These are phyloP conservation scores for Esox niger DNA, from an alignment of 2,113 vertebrate species.

Conservation along the genomic window DNA sequence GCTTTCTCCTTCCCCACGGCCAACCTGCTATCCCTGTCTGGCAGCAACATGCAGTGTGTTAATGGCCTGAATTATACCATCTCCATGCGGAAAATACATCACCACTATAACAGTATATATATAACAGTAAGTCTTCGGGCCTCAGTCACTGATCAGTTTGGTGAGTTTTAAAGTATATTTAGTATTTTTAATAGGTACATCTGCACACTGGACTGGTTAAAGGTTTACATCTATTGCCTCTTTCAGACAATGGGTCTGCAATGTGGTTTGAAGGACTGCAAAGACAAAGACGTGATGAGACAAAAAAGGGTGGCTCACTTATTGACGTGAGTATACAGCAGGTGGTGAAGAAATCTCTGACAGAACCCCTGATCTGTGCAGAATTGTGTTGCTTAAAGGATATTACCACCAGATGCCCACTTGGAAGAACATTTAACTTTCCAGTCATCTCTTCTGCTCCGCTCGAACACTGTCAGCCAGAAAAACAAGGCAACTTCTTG, in stretches of 20 bases:
- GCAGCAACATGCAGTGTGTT: slow-evolving; percentile 73
- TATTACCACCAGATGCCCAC: slow-evolving; percentile 82
- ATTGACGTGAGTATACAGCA: slow-evolving; percentile 72
- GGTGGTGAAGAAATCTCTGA: slow-evolving; percentile 78
- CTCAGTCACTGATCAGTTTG: background rate
- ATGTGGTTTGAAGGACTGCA: slow-evolving; percentile 64
- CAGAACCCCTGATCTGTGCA: slow-evolving; percentile 79
- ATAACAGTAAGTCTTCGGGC: background rate
- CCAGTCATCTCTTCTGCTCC: slow-evolving; percentile 61
- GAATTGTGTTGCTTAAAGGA: slow-evolving; percentile 83
- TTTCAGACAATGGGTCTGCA: slow-evolving; percentile 43
- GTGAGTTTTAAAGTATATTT: background rate
- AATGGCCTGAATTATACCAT: slow-evolving; percentile 68
- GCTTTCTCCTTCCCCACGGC: slow-evolving; percentile 69
- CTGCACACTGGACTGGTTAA: background rate
- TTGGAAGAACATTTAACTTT: slow-evolving; percentile 80
- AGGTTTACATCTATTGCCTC: background rate
- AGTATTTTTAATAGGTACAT: background rate
- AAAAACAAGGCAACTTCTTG: slow-evolving; percentile 39
- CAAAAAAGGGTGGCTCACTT: slow-evolving; percentile 73
- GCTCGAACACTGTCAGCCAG: slow-evolving; percentile 58
- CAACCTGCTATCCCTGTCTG: slow-evolving; percentile 73
- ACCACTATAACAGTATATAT: no score
- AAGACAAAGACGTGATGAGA: slow-evolving; percentile 70
- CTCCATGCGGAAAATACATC: background rate